These are phyloP conservation scores for Drosophila kanekoi DNA, from an alignment of 2,888 invertebrate genomes.

Conservation along the genomic window DNA sequence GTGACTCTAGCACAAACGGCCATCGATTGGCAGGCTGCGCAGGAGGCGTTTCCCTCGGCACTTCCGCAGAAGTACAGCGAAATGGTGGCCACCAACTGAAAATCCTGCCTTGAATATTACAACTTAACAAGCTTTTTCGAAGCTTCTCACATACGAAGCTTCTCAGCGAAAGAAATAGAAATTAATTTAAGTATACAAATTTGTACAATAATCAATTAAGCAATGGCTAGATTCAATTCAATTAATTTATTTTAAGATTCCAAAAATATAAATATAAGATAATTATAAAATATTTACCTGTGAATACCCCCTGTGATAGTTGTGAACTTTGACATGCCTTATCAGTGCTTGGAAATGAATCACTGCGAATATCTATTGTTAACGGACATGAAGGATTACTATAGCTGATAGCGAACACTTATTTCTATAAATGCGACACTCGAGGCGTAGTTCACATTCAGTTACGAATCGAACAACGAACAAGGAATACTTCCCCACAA, in stretches of 20 bases:
- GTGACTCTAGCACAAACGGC: constrained; percentile 47
- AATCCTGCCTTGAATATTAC: not conserved
- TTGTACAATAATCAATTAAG: not conserved
- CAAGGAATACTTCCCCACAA: not conserved
- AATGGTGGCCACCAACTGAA: constrained; percentile 26
- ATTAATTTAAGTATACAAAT: too few relatives aligned
- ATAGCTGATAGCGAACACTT: constrained; percentile 3
- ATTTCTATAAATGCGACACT: constrained; percentile 10
- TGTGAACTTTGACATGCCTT: not conserved
- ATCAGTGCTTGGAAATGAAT: constrained; percentile 11
- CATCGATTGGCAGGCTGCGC: constrained; percentile 22
- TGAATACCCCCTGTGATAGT: not conserved
- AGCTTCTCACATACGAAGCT: not conserved
- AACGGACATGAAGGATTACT: not conserved
- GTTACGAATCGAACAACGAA: constrained; percentile 3
- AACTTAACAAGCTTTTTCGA: not conserved
- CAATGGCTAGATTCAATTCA: not conserved
- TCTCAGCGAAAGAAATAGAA: constrained; percentile 1
- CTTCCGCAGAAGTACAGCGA: constrained; percentile 59
- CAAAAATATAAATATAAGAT: too few relatives aligned
- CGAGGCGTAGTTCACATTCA: not conserved
- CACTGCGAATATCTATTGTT: constrained; percentile 7
- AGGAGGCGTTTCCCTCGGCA: constrained; percentile 21
- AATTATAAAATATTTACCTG: too few relatives aligned
- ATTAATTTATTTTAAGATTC: not conserved